Evolutionary conservation across 2,797 vertebrate genomes (phyloP), one percentile per base, ranked within the genome.

Genomic region (Naso thynnoides): DNA sequence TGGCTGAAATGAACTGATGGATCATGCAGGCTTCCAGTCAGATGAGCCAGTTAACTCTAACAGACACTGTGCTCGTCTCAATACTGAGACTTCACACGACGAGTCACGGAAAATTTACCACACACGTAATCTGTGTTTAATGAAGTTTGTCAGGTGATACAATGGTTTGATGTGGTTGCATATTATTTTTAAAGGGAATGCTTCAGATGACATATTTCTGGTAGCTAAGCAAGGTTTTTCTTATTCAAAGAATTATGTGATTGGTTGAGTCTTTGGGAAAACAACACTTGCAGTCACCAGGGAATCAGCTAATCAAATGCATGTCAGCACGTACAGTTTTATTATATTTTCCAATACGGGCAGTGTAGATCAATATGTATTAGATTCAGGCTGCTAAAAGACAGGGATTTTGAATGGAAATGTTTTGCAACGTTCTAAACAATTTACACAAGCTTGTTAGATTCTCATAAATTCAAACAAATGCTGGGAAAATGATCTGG

Each of bases 1-100:
- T 56, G 56, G 73, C 73, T 86, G 66, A 84, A 86, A 83, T 81
- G 56, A 90, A 84, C 74, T 76, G 83, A 91, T 89, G 75, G 81
- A 88, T 90, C 80, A 80, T 57, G 71, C 56, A 70, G 73, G 42
- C 64, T 55, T 79, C 70, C 62, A 76, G 64, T 86, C 79, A 76
- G 72, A 84, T 66, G 78, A 76, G 56, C 60, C 66, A 58, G 69
- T 85, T 76, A 76, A 47, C 44, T 77, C n/a, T 75, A 55, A 89
- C 69, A 70, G 81, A 82, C 86, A 71, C 23, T 39, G 27, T 64
- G 54, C 73, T 44, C 29, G 16, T 61, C 31, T 61, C 48, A 54
- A 53, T 21, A 9, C 21, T 62, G 26, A 79, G 11, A 31, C 36
- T 26, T 67, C 23, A 38, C 39, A 59, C 29, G 65, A 13, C 18